Base-by-base conservation (phyloP, 2,888 invertebrate genomes). In the Serripes groenlandicus region DNA sequence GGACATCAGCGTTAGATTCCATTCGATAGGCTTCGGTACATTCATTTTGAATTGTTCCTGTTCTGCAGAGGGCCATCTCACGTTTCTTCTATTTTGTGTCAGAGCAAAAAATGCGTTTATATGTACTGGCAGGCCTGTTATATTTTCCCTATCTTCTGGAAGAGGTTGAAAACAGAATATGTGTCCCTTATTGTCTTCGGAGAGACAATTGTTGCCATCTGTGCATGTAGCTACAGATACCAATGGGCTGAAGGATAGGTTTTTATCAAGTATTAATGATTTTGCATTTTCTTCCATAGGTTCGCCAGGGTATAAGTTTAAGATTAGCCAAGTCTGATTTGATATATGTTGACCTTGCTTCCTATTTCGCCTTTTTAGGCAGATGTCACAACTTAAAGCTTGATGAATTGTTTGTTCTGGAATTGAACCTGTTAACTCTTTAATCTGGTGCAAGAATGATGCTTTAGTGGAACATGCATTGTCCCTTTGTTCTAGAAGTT, bases 51-150 rank as follows among this genome's bases (percentile, higher is more conserved):
- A 37, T 3, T 23, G 35, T 28, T 66, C 75, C 56, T 75, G 75
- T 21, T 75, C 75, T 23, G 64, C 64, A 15, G 75, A 66, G 66
- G 82, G 78, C 71, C 71, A 75, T 54, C 60, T 64, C 5, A 83
- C 54, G 56, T 83, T 71, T 15, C 82, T 54, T 49, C 82, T 71
- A 35, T 83, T 78, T 37, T 78, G 82, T 5, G 64, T 75, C 1
- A 83, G 32, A 28, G 78, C 82, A 69, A 83, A 83, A 34, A 78
- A 78, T 32, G 71, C 82, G 75, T 83, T 83, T 3, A 83, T 30
- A 60, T 83, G 78, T 7, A 83, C 78, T 26, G 82, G 82, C 28
- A 83, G 34, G 0, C 78, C 78, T n/a, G 82, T 78, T 30, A 34
- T 23, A 30, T 62, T 60, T 28, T 54, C 28, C 2, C 28, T 71